Evolutionary conservation across 2,888 invertebrate species (phyloP).

Genomic region (Hyalella azteca): DNA sequence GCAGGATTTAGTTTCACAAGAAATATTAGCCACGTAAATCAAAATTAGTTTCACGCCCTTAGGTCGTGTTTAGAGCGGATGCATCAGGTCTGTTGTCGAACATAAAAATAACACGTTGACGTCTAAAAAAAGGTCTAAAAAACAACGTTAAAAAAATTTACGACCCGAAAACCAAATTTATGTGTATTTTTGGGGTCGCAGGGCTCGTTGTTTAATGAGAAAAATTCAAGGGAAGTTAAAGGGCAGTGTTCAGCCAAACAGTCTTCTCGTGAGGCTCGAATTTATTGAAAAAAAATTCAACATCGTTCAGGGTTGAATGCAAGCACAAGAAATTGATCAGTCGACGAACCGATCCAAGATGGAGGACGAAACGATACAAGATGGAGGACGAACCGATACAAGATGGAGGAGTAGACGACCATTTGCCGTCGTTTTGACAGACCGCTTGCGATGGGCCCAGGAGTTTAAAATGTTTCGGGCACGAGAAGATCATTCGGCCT

Average conservation of each 20-base stretch:
- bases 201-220: too few relatives aligned
- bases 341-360: not conserved
- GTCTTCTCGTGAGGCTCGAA: constrained; percentile 1
- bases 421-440: constrained; percentile 78
- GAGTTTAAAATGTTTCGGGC: constrained; percentile 77
- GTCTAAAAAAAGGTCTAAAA: too few relatives aligned
- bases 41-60: too few relatives aligned
- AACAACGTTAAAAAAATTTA: too few relatives aligned
- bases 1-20: too few relatives aligned
- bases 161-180: too few relatives aligned
- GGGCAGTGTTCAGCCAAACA: not conserved
- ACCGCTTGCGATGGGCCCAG: constrained; percentile 77
- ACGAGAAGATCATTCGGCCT: constrained; percentile 80
- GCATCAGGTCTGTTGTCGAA: too few relatives aligned
- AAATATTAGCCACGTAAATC: too few relatives aligned
- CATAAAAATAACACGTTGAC: too few relatives aligned
- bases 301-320: not conserved
- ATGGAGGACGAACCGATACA: constrained; percentile 66
- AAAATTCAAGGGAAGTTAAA: too few relatives aligned
- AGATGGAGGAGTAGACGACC: constrained; percentile 78
- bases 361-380: not conserved
- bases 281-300: not conserved
- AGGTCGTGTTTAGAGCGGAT: too few relatives aligned
- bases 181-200: too few relatives aligned
- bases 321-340: not conserved